These are phyloP conservation scores for Lithophane ornitopus DNA, from an alignment of 2,888 invertebrate genomes.

Conservation along the genomic window DNA sequence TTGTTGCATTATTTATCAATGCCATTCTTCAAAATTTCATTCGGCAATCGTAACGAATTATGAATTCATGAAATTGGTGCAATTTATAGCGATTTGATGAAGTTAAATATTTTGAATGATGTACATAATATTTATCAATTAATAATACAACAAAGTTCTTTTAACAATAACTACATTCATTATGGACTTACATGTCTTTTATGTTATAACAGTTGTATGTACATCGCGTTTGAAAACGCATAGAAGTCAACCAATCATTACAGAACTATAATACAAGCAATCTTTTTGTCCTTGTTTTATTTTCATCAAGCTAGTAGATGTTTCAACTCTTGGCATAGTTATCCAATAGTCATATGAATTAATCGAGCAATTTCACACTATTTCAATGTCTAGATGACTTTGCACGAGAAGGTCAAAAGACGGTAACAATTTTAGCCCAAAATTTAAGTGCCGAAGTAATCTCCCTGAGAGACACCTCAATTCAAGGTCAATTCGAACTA, in stretches of 20 bases:
- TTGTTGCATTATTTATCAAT: slow-evolving; percentile 43
- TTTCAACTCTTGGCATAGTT: neutral
- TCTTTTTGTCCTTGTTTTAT: neutral
- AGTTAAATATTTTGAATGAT: neutral
- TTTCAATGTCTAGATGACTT: slow-evolving; percentile 9
- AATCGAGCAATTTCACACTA: neutral
- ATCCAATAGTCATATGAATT: neutral
- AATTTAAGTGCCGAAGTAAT: slow-evolving; percentile 10
- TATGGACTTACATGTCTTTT: slow-evolving; percentile 46
- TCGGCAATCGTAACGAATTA: neutral
- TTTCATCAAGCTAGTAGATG: neutral
- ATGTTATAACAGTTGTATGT: slow-evolving; percentile 42
- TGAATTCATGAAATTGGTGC: neutral
- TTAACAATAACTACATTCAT: slow-evolving; percentile 43
- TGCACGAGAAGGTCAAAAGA: neutral
- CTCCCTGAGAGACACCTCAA: slow-evolving; percentile 29
- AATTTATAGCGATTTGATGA: neutral
- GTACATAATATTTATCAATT: neutral
- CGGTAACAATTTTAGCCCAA: neutral
- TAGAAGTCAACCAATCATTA: slow-evolving; percentile 19
- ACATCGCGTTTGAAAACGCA: slow-evolving; percentile 29
- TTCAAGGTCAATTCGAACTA: slow-evolving; percentile 24
- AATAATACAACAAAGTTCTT: slow-evolving; percentile 49
- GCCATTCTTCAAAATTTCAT: neutral
- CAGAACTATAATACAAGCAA: slow-evolving; percentile 21